Conservation (phyloP, 2,113 vertebrate species). For the pig (Sus scrofa) region DNA sequence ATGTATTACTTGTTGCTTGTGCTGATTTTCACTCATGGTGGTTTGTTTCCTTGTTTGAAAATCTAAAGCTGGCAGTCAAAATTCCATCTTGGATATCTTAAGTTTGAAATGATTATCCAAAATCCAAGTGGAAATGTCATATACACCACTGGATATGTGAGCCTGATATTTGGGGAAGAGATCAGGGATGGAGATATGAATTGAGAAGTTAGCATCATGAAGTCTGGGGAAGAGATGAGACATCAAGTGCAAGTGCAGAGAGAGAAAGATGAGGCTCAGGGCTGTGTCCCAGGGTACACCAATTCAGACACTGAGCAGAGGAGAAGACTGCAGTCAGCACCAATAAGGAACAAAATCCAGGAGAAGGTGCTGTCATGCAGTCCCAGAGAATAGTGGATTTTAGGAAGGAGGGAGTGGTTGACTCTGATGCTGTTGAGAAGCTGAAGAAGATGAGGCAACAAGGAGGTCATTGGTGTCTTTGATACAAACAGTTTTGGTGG, state of each 20-base stretch:
- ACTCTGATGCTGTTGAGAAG: neutral
- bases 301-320: neutral
- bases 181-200: neutral
- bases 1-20: neutral
- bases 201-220: neutral
- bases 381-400: neutral
- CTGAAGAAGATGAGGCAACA: neutral
- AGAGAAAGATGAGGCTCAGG: neutral
- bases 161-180: neutral
- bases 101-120: constrained; percentile 15
- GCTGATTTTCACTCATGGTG: constrained; percentile 4
- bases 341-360: neutral
- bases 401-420: neutral
- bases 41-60: neutral
- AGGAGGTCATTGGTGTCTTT: neutral
- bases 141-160: neutral
- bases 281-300: neutral
- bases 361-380: neutral
- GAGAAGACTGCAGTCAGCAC: neutral
- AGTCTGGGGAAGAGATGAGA: neutral
- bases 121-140: neutral
- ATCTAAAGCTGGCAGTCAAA: neutral
- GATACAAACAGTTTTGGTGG: neutral
- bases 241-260: neutral
- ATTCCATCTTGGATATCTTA: neutral